phyloP scores from a whole-genome alignment of 2,113 vertebrate genomes.

The Podocnemis expansa region DNA sequence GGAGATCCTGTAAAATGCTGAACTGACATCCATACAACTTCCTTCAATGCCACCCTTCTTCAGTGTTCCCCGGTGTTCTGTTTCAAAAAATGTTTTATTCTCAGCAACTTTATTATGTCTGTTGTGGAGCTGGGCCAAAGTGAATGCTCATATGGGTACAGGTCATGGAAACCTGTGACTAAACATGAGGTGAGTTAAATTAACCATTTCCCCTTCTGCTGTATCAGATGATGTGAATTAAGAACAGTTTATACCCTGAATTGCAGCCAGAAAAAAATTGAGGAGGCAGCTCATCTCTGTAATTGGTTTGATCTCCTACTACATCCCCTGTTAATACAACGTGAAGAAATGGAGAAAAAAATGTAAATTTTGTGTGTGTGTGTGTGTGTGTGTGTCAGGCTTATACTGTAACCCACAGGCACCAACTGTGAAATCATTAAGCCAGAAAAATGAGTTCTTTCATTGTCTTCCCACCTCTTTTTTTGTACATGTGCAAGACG shows the following conservation, averaged over 20 bases:
- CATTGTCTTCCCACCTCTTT: background rate
- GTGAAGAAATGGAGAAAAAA: conserved; percentile 51
- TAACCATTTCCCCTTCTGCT: conserved; percentile 42
- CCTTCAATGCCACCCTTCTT: background rate
- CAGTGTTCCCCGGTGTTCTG: background rate
- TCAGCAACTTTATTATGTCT: background rate
- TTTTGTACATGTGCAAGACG: background rate
- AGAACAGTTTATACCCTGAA: conserved; percentile 60
- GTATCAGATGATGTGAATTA: conserved; percentile 61
- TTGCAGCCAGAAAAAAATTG: conserved; percentile 57
- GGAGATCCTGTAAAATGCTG: background rate
- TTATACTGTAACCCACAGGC: conserved; percentile 24
- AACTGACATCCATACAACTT: background rate
- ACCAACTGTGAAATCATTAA: conserved; percentile 41
- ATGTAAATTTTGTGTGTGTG: conserved; percentile 7
- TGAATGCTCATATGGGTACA: background rate
- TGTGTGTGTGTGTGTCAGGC: conserved; percentile 7
- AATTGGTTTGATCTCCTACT: conserved; percentile 53
- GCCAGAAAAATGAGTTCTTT: conserved; percentile 5
- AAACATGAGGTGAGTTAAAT: conserved; percentile 29
- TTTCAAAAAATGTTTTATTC: background rate
- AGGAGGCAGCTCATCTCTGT: conserved; percentile 62
- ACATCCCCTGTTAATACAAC: conserved; percentile 52
- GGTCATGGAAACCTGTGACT: conserved; percentile 16
- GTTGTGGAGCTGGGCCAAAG: conserved; percentile 1